These are phyloP conservation scores for Drosophila pachea DNA, from an alignment of 1,140 invertebrate species.

Conservation along the genomic window DNA sequence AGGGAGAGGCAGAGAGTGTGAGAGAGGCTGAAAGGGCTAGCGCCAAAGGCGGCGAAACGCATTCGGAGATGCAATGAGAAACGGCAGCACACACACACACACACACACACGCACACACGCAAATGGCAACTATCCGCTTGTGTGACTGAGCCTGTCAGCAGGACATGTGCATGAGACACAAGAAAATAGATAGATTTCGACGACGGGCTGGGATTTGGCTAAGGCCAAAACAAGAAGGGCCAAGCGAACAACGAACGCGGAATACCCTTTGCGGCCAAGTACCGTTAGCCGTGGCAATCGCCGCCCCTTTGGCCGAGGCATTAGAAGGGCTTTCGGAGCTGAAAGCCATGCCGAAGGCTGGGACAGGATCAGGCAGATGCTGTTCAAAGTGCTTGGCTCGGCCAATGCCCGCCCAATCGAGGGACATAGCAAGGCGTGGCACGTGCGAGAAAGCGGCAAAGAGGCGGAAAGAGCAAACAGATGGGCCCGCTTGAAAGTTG, in stretches of 20 bases:
- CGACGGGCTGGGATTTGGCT: constrained; percentile 48
- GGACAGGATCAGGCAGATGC: no score
- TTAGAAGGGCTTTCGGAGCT: no score
- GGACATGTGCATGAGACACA: constrained; percentile 63
- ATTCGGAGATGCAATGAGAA: constrained; percentile 69
- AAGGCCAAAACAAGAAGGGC: constrained; percentile 40
- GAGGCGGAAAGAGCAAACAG: constrained; percentile 41
- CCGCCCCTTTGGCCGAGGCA: no score
- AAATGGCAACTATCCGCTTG: constrained; percentile 72
- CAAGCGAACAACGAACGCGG: not conserved
- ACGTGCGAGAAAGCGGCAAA: not conserved
- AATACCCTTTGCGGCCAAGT: not conserved
- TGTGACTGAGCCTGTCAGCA: constrained; percentile 75
- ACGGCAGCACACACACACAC: no score
- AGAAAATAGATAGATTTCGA: constrained; percentile 70
- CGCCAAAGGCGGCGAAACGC: constrained; percentile 67
- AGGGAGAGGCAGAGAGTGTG: no score
- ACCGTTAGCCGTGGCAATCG: no score
- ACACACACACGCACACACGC: no score
- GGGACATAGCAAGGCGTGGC: no score
- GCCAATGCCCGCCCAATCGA: no score
- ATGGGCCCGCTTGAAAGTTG: constrained; percentile 56
- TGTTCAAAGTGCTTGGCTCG: no score
- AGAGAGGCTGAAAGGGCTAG: constrained; percentile 1
- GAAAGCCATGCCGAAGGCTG: no score